A percentile compares a stretch with the other conserved stretches of the same genome.
phyloP scores from a whole-genome alignment of 2,113 vertebrate genomes.

The Brachypteracias leptosomus region DNA sequence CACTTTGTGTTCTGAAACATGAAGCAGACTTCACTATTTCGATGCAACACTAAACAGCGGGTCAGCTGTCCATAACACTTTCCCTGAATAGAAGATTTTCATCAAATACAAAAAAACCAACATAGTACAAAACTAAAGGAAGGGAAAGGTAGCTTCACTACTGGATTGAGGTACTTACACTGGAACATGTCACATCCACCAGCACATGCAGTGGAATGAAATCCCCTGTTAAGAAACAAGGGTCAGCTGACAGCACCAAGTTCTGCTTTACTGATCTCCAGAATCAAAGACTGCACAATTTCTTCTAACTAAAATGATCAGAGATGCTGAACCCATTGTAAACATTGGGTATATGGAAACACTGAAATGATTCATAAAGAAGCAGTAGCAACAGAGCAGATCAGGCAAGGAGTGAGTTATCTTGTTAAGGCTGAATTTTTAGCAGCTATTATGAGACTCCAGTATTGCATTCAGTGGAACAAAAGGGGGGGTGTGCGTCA shows the following conservation, averaged over 20 bases:
- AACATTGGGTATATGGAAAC: not conserved
- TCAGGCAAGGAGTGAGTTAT: not conserved
- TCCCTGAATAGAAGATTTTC: not conserved
- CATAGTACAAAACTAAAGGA: not conserved
- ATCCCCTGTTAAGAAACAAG: not conserved
- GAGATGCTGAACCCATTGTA: not conserved
- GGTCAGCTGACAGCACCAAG: not conserved
- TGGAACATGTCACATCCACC: not conserved
- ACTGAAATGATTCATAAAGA: not conserved
- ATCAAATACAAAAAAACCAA: not conserved
- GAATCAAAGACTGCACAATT: not conserved
- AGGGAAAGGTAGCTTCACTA: not conserved
- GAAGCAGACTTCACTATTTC: not conserved
- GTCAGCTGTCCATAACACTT: not conserved
- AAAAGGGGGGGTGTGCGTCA: not conserved
- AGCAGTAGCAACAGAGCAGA: not conserved
- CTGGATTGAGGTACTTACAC: not conserved
- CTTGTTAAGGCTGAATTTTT: not conserved
- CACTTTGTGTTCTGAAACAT: not conserved
- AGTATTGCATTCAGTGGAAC: not conserved
- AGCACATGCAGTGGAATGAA: not conserved
- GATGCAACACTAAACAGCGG: not conserved
- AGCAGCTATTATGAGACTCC: not conserved
- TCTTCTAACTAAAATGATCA: not conserved
- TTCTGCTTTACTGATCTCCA: not conserved